Evolutionary conservation across 2,113 vertebrate species (phyloP), one percentile per base, ranked within the genome.

Genomic region (Pagrus major): DNA sequence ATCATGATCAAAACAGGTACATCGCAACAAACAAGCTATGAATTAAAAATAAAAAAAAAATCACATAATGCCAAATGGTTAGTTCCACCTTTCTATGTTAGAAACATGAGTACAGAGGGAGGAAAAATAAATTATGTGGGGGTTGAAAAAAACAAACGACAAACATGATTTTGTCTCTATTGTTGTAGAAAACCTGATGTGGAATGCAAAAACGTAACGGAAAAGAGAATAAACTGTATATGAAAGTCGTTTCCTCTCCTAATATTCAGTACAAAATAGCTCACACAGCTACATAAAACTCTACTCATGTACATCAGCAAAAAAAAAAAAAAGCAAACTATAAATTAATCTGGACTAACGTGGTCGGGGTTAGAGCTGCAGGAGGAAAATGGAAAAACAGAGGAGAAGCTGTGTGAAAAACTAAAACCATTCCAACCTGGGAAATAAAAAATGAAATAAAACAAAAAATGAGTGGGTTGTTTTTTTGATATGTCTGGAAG

Each of bases 51-150:
- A 90, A 85, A 84, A 42, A 9, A 37, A 72, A 42, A 47, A 54
- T 54, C 65, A 72, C 54, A 92, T 93, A 86, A 90, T 92, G 92
- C 94, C 92, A 95, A 96, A 95, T 94, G 92, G 94, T 96, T 96
- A 94, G 93, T 94, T 86, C 86, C 91, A 90, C 85, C 90, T 93
- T 71, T 89, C 85, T 67, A 83, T 69, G 83, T 89, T 81, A 91
- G 84, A 94, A 94, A 95, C 95, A 95, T 95, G 94, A 96, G 85
- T 70, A 79, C 51, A 83, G 60, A 72, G 93, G 94, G 95, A 94
- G 93, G 92, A 93, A 92, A 94, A 95, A 96, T 96, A 96, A 96
- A 97, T 96, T 89, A 85, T 65, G 63, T 56, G 74, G 94, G n/a
- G 94, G 93, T 2, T 92, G 93, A 92, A 94, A 88, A n/a, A 92